Conservation (phyloP, 1,140 invertebrate genomes). For the Vanessa tameamea region DNA sequence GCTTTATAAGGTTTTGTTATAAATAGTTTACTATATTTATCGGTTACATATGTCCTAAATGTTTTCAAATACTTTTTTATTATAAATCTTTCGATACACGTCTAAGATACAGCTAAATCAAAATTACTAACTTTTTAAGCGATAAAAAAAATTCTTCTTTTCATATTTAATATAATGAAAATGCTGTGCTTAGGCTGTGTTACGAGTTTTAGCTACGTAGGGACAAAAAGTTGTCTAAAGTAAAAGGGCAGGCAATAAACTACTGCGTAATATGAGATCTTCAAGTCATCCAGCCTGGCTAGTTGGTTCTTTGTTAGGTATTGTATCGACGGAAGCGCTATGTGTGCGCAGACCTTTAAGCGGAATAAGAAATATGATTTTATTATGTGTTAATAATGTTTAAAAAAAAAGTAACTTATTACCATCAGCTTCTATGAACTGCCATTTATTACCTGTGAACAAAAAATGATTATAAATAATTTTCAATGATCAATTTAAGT, state of each 20-base stretch:
- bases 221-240: slow-evolving; percentile 25
- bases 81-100: too few species aligned
- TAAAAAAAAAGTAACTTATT: too few species aligned
- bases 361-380: background rate
- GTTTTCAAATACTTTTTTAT: too few species aligned
- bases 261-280: slow-evolving; percentile 19
- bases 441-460: slow-evolving; percentile 8
- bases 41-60: too few species aligned
- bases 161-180: background rate
- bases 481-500: too few species aligned
- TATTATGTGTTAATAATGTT: background rate
- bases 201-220: background rate
- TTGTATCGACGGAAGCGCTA: background rate
- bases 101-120: too few species aligned
- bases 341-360: background rate
- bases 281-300: background rate
- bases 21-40: too few species aligned
- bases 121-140: too few species aligned
- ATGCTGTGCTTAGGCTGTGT: background rate
- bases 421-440: background rate
- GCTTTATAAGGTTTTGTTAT: too few species aligned
- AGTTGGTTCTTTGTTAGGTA: slow-evolving; percentile 8
- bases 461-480: background rate
- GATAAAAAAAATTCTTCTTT: background rate
- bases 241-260: slow-evolving; percentile 22